These are phyloP conservation scores for Pantherophis alleghaniensis DNA, from an alignment of 2,797 vertebrate genomes.

Conservation along the genomic window DNA sequence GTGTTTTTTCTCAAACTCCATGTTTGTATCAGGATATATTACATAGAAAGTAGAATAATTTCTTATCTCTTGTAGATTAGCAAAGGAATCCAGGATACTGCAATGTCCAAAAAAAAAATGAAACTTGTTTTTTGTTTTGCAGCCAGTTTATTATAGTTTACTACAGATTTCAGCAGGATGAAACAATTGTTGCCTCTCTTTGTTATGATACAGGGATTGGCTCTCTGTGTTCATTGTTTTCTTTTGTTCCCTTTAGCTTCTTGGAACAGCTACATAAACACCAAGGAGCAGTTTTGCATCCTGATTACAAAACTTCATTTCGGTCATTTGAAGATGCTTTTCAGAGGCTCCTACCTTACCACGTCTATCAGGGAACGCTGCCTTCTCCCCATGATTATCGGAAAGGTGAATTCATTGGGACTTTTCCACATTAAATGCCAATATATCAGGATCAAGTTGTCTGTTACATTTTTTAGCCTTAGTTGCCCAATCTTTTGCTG, in stretches of 20 bases:
- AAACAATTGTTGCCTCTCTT: background rate
- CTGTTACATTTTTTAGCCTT: background rate
- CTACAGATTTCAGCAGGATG: background rate
- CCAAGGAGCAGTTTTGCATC: conserved; percentile 89
- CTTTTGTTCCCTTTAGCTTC: conserved; percentile 71
- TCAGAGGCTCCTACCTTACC: conserved; percentile 88
- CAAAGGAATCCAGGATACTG: background rate
- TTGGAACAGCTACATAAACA: conserved; percentile 92
- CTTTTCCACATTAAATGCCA: background rate
- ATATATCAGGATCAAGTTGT: background rate
- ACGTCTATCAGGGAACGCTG: conserved; percentile 91
- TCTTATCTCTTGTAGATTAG: background rate
- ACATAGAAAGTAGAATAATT: background rate
- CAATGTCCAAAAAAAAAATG: background rate
- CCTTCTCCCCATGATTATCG: conserved; percentile 82
- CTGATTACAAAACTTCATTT: conserved; percentile 88
- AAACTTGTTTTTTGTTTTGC: background rate
- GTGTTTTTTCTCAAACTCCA: background rate
- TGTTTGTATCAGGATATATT: background rate
- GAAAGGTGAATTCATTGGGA: conserved; percentile 73
- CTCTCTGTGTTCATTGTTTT: background rate
- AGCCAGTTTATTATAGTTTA: background rate
- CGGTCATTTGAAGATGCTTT: conserved; percentile 85
- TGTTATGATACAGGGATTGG: background rate
- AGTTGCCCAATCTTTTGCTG: background rate